Base-by-base conservation (phyloP, 2,113 vertebrate genomes). In the Limanda limanda region DNA sequence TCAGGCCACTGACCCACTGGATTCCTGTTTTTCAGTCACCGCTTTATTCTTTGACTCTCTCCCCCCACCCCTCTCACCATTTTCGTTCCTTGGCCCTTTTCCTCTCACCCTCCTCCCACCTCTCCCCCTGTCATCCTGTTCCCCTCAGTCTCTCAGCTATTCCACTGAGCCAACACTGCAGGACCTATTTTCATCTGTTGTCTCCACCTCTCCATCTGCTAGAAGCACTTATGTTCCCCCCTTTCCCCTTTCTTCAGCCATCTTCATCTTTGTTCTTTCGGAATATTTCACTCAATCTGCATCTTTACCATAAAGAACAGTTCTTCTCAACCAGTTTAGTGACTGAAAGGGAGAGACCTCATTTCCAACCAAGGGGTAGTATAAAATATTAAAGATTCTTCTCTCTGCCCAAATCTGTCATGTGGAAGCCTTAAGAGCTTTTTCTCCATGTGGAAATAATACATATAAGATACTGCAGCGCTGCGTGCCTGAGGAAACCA, bases 1-100 rank as follows among this genome's bases (percentile, higher is more conserved):
- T 93, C 91, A 88, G 21, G 58, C 84, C 52, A 68, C 27, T 89
- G 93, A 94, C 91, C 94, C 86, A 56, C 71, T 62, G 24, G 89
- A 91, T 94, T 93, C 93, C 94, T 94, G 94, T 94, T 95, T 92
- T 91, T 89, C 76, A 87, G 42, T 73, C 68, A 85, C 86, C 48
- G 71, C 80, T 91, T 91, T 91, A 90, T 86, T 83, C 79, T 83
- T 76, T 74, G 35, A 59, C 73, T 79, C 51, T 56, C 76, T 57
- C 64, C 45, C 76, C 69, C 84, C 69, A 67, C 21, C 60, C 68
- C 54, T 74, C 58, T 62, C 6, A 65, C 48, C 52, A 73, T 79
- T 71, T 65, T 83, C 45, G 74, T 67, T 88, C 81, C 83, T 68
- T 74, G 42, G 62, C 63, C 78, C 45, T 62, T 68, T 88, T 63